Evolutionary conservation across 2,888 invertebrate genomes (phyloP).

Genomic region (Automeris io): DNA sequence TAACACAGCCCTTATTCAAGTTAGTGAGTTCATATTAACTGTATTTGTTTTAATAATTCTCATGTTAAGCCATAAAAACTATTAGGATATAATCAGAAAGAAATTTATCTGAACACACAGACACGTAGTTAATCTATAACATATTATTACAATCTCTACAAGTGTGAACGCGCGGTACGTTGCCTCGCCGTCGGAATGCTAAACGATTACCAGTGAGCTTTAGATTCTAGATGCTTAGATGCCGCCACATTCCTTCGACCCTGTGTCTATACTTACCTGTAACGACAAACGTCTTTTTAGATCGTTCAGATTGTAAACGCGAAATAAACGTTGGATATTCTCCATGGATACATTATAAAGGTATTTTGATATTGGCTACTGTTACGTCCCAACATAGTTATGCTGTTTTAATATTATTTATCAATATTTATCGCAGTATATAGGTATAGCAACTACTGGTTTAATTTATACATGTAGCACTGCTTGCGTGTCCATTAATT

Average conservation of each 20-base stretch:
- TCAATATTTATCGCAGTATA: too few relatives aligned
- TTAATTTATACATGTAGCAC: too few relatives aligned
- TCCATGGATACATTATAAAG: too few relatives aligned
- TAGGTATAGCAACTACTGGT: too few relatives aligned
- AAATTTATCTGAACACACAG: conserved; percentile 3
- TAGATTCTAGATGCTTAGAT: conserved; percentile 36
- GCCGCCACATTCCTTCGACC: conserved; percentile 28
- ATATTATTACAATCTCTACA: conserved; percentile 16
- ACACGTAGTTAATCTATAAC: conserved; percentile 1
- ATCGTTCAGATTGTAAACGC: conserved; percentile 32
- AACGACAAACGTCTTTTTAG: conserved; percentile 30
- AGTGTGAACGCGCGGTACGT: conserved; percentile 36
- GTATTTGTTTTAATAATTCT: too few relatives aligned
- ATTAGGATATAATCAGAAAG: background rate
- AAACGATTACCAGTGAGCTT: conserved; percentile 36
- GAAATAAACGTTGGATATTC: conserved; percentile 25
- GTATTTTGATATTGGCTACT: too few relatives aligned
- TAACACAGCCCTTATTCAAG: too few relatives aligned
- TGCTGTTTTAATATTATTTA: too few relatives aligned
- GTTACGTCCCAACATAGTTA: too few relatives aligned
- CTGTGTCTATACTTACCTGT: conserved; percentile 18
- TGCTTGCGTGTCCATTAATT: too few relatives aligned
- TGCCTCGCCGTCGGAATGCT: conserved; percentile 42
- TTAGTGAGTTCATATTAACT: too few relatives aligned
- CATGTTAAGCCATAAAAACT: background rate